Base-by-base conservation (phyloP, 2,113 vertebrate species). In the Rafetus swinhoei region DNA sequence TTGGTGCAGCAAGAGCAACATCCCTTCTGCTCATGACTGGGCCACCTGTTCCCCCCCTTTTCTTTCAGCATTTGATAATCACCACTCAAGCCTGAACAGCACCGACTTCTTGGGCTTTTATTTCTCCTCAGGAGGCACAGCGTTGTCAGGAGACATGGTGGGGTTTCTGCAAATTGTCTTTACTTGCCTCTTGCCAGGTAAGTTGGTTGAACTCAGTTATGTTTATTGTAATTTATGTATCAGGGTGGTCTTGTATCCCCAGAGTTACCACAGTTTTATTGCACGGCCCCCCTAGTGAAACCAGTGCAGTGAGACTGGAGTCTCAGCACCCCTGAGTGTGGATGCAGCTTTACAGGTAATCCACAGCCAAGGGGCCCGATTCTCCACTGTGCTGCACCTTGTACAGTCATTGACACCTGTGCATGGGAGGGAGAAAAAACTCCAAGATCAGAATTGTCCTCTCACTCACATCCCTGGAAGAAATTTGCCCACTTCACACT, bases 341-440 rank as follows among this genome's bases (percentile, higher is more conserved):
- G 22, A 4, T 53, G 59, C 65, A 76, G n/a, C 39, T 29, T 10
- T n/a, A 27, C 8, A 13, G 54, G 59, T 53, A 54, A 7, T 9
- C 10, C 76, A 29, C 21, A 62, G 39, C 11, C n/a, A 25, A 2
- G 0, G 32, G 45, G 6, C 10, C n/a, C 11, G 18, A 27, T 45
- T 39, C 74, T 76, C 1, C 0, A 19, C 54, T 32, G 16, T 45
- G 16, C 83, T 81, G 25, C 19, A 76, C 18, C 25, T 35, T 45
- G 15, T 74, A 57, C 8, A 53, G 6, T 18, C 52, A 24, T 5
- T 10, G 24, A 81, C 18, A 53, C 6, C 24, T 81, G 19, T 76
- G 39, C 72, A 12, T 19, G 52, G 79, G 0, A 0, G 32, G 45
- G 45, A 50, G 1, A 4, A 24, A 14, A 81, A 50, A 54, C 0